A percentile compares a stretch with the other conserved stretches of the same genome.
These are phyloP conservation scores for Heliangelus exortis DNA, from an alignment of 2,797 vertebrate species.

Conservation along the genomic window DNA sequence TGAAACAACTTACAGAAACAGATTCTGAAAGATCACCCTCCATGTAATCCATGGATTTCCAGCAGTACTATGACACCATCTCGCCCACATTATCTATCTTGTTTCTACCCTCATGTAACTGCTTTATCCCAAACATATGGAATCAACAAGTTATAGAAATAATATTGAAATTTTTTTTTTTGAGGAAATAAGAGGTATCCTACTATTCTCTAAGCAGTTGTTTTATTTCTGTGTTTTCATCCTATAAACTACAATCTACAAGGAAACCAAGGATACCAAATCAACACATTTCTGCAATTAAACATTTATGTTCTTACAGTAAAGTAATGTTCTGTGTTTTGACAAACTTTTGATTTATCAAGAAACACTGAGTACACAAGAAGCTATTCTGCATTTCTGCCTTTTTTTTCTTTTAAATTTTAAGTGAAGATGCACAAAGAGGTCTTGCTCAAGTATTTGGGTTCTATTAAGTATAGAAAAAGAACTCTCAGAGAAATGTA, in stretches of 20 bases:
- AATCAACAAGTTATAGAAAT: not conserved
- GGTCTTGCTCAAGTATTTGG: not conserved
- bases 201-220: not conserved
- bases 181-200: not conserved
- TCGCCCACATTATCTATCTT: not conserved
- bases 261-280: not conserved
- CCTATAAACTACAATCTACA: not conserved
- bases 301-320: not conserved
- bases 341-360: not conserved
- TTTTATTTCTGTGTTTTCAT: not conserved
- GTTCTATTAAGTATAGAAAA: not conserved
- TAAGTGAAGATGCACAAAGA: not conserved
- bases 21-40: conserved; percentile 12
- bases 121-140: not conserved
- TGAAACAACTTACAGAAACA: conserved; percentile 60
- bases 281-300: not conserved
- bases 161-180: not conserved
- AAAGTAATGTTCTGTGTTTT: not conserved
- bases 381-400: not conserved
- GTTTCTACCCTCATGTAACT: not conserved
- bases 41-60: conserved; percentile 38
- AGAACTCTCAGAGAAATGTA: not conserved
- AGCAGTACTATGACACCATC: not conserved
- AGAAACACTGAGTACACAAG: not conserved
- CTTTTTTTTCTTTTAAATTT: not conserved